Evolutionary conservation across 1,140 invertebrate genomes (phyloP).

Genomic region (Solen grandis): DNA sequence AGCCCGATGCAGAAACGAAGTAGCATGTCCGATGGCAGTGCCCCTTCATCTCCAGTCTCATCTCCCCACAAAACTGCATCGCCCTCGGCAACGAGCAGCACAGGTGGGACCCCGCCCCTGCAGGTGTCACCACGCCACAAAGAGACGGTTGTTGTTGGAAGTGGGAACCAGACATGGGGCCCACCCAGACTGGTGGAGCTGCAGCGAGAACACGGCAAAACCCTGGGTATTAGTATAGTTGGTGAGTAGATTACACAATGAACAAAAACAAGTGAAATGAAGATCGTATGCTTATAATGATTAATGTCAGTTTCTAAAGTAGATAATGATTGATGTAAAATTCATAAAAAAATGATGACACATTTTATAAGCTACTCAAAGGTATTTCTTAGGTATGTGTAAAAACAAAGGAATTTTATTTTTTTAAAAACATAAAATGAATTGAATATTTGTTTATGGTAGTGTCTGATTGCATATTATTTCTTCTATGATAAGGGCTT

Average conservation of each 20-base stretch:
- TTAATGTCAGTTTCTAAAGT: too few species aligned
- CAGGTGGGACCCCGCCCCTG: not conserved
- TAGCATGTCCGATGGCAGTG: conserved; percentile 39
- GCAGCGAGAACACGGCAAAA: conserved; percentile 85
- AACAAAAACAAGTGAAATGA: too few species aligned
- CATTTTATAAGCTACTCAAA: too few species aligned
- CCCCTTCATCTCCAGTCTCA: conserved; percentile 42
- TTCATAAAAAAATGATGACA: too few species aligned
- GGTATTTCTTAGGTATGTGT: too few species aligned
- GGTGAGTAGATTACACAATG: conserved; percentile 85
- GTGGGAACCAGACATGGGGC: conserved; percentile 92
- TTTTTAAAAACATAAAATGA: too few species aligned
- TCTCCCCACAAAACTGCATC: conserved; percentile 46
- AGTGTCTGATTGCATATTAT: too few species aligned
- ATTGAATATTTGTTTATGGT: too few species aligned
- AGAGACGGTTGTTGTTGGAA: conserved; percentile 68
- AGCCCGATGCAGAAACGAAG: conserved; percentile 30
- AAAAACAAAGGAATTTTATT: too few species aligned
- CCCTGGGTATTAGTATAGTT: conserved; percentile 97
- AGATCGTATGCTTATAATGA: too few species aligned
- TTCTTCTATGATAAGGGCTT: too few species aligned
- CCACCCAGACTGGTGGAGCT: conserved; percentile 88
- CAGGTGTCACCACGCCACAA: conserved; percentile 30
- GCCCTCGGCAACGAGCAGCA: conserved; percentile 9
- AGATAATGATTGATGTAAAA: too few species aligned